Percentiles rank a stretch among this genome's conserved stretches.
Evolutionary conservation across 2,113 vertebrate genomes (phyloP).

Genomic region (Eleginops maclovinus): DNA sequence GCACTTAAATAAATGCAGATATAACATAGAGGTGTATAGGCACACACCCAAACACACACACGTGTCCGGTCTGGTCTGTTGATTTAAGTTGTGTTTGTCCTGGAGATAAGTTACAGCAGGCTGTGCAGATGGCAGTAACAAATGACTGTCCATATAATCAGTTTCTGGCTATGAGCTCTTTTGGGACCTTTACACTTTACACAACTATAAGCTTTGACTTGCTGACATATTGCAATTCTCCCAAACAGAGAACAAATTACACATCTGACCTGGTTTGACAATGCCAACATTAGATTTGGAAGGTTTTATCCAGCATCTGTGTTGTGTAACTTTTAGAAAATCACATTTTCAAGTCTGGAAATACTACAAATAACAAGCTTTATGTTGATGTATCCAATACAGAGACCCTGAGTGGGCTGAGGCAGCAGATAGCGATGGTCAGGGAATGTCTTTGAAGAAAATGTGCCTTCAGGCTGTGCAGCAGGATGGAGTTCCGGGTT

Average conservation of each 20-base stretch:
- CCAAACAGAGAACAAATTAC: not conserved
- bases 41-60: not conserved
- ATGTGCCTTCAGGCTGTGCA: conserved; percentile 32
- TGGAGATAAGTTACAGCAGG: conserved; percentile 24
- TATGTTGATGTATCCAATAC: not conserved
- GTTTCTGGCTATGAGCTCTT: conserved; percentile 1
- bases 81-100: conserved; percentile 47
- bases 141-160: not conserved
- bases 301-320: not conserved
- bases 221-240: not conserved
- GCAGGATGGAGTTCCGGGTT: conserved; percentile 38
- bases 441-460: conserved; percentile 11
- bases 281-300: not conserved
- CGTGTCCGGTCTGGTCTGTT: conserved; percentile 13
- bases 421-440: conserved; percentile 9
- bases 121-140: conserved; percentile 15
- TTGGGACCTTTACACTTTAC: not conserved
- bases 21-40: not conserved
- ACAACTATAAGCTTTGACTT: conserved; percentile 9
- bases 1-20: not conserved
- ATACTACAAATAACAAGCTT: not conserved
- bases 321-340: not conserved
- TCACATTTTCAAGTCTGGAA: not conserved
- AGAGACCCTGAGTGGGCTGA: not conserved
- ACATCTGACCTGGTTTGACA: conserved; percentile 9